Conservation (phyloP, 1,140 invertebrate species). For the Caenorhabditis inopinata region DNA sequence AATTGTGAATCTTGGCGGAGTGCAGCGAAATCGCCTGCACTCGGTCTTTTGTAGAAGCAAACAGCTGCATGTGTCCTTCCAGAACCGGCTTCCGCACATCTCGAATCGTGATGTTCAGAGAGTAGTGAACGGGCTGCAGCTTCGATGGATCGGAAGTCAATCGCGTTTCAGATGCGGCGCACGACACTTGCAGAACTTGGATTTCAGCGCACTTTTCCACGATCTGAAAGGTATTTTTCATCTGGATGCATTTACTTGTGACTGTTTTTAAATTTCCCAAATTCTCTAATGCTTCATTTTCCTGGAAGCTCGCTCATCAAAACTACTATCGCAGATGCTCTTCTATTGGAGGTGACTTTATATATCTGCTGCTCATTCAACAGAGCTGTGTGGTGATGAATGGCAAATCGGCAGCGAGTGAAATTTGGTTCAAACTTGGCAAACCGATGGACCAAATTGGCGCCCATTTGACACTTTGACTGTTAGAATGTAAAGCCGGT, state of each 20-base stretch:
- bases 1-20: background rate
- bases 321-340: too few relatives aligned
- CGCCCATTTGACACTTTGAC: too few relatives aligned
- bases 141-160: constrained; percentile 16
- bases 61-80: constrained; percentile 14
- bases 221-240: background rate
- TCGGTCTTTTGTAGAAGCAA: background rate
- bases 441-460: too few relatives aligned
- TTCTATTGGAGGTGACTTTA: too few relatives aligned
- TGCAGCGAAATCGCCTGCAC: background rate
- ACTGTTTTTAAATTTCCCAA: background rate
- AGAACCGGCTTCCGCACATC: constrained; percentile 20
- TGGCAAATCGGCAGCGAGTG: too few relatives aligned
- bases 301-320: too few relatives aligned
- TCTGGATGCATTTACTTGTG: background rate
- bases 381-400: too few relatives aligned
- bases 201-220: background rate
- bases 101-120: background rate
- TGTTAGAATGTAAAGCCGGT: too few relatives aligned
- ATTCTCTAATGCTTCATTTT: too few relatives aligned
- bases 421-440: too few relatives aligned
- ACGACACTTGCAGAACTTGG: background rate
- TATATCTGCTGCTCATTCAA: too few relatives aligned
- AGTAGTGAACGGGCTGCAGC: background rate
- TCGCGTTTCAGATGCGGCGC: background rate